phyloP scores from a whole-genome alignment of 2,888 invertebrate species.

The Ophion slaviceki region DNA sequence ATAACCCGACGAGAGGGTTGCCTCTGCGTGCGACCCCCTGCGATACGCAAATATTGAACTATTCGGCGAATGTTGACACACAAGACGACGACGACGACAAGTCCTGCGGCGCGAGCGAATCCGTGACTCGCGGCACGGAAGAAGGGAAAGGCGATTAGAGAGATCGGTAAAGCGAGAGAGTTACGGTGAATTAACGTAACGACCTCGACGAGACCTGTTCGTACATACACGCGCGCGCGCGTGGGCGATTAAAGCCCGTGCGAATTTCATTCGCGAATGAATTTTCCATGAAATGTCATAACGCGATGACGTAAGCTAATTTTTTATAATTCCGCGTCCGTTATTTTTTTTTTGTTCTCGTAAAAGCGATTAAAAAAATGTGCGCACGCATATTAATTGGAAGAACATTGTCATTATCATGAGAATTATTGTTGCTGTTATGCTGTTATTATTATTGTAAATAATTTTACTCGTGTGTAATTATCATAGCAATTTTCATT shows the following conservation, averaged over 20 bases:
- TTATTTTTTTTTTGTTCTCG: neutral
- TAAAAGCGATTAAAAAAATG: neutral
- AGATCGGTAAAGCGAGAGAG: constrained; percentile 51
- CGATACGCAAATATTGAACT: neutral
- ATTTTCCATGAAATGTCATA: constrained; percentile 27
- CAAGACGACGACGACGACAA: neutral
- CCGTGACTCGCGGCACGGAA: constrained; percentile 21
- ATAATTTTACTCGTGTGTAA: neutral
- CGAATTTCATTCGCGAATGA: constrained; percentile 29
- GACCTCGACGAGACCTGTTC: constrained; percentile 44
- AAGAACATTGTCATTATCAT: neutral
- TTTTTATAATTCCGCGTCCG: neutral
- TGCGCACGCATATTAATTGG: neutral
- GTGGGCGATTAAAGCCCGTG: constrained; percentile 31
- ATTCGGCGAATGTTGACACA: constrained; percentile 6
- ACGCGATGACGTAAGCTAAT: constrained; percentile 16
- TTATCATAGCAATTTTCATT: neutral
- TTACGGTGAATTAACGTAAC: constrained; percentile 46
- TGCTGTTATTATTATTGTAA: neutral
- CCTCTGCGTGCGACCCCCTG: neutral
- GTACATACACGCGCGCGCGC: constrained; percentile 36
- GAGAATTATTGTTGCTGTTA: no score
- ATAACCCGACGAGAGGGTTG: neutral
- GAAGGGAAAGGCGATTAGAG: constrained; percentile 44
- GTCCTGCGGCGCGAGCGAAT: constrained; percentile 6